Evolutionary conservation across 2,113 vertebrate genomes (phyloP).

Genomic region (Phylloscopus trochiloides): DNA sequence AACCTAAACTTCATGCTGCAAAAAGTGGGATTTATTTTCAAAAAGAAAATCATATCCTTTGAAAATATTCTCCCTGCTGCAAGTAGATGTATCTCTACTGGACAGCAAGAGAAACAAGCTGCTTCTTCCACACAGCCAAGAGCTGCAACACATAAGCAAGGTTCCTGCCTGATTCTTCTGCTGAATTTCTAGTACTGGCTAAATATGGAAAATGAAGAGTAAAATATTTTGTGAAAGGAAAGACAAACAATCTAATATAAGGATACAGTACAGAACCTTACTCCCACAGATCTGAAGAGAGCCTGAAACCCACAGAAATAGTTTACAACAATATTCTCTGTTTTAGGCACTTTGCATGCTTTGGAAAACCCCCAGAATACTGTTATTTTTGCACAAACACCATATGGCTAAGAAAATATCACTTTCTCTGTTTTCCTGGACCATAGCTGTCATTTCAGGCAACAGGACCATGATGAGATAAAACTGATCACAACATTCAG

Average conservation of each 20-base stretch:
- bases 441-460: neutral
- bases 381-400: constrained; percentile 36
- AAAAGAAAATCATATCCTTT: neutral
- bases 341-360: neutral
- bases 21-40: neutral
- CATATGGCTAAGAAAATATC: neutral
- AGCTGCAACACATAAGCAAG: neutral
- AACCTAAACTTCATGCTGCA: neutral
- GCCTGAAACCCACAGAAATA: neutral
- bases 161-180: neutral
- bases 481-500: neutral
- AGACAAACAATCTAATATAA: neutral
- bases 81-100: neutral
- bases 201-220: neutral
- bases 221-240: neutral
- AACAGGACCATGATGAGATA: neutral
- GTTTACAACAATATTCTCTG: neutral
- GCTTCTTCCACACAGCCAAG: neutral
- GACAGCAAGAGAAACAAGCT: neutral
- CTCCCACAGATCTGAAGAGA: neutral
- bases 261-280: neutral
- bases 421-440: neutral
- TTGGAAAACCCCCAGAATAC: neutral
- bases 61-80: neutral
- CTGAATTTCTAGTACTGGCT: neutral